Conservation (phyloP, 2,888 invertebrate genomes). For the Calameuta filiformis region DNA sequence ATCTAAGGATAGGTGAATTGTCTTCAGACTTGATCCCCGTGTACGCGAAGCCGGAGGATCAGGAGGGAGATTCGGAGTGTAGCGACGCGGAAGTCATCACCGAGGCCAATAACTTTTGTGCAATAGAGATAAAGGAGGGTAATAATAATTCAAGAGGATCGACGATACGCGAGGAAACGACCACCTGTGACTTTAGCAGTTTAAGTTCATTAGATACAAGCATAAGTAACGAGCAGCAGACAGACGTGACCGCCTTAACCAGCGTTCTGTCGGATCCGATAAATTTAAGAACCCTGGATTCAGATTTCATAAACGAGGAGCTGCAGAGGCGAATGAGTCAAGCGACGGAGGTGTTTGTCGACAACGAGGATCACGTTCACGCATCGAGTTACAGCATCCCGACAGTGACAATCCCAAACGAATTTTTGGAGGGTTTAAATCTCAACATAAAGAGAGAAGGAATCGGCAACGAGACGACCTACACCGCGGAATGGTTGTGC, state of each 20-base stretch:
- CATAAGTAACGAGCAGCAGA: constrained; percentile 30
- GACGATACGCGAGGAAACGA: constrained; percentile 19
- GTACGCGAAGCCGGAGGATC: constrained; percentile 31
- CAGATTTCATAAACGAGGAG: constrained; percentile 38
- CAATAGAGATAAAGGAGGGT: constrained; percentile 37
- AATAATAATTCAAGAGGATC: constrained; percentile 18
- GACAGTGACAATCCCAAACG: constrained; percentile 38
- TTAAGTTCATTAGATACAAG: constrained; percentile 25
- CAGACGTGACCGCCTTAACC: constrained; percentile 24
- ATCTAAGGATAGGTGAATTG: constrained; percentile 40
- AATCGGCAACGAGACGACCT: constrained; percentile 29
- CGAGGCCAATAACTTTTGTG: constrained; percentile 40
- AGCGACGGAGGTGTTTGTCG: constrained; percentile 34
- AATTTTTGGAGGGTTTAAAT: constrained; percentile 38
- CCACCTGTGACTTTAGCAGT: not conserved
- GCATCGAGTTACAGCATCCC: constrained; percentile 37
- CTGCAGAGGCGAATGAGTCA: constrained; percentile 30
- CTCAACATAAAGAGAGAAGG: constrained; percentile 45
- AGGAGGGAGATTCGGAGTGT: constrained; percentile 31
- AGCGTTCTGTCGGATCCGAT: constrained; percentile 31
- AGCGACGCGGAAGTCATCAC: constrained; percentile 37
- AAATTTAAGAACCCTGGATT: constrained; percentile 35
- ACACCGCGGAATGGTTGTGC: constrained; percentile 40
- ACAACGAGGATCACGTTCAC: constrained; percentile 33
- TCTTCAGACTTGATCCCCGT: constrained; percentile 34